Evolutionary conservation across 2,797 vertebrate genomes (phyloP), one percentile per base, ranked within the genome.

Genomic region (Euphonia xanthogaster): DNA sequence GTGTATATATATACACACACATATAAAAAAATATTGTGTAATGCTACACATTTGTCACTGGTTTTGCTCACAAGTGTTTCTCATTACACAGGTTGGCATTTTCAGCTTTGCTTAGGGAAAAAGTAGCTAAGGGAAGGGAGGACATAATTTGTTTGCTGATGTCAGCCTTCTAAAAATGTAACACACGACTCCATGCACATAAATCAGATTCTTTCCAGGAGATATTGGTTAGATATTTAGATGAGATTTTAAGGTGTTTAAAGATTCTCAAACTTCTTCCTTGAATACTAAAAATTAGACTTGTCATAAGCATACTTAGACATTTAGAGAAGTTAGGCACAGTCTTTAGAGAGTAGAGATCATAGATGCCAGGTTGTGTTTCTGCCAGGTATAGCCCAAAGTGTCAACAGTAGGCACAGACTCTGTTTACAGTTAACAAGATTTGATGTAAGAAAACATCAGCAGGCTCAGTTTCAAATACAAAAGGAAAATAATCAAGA

Each of bases 141-240:
- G 6, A 42, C 17, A 6, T 2, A 22, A 17, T 40, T 47, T 22
- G 18, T 24, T 4, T 3, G 5, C 35, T 25, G 31, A 48, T 57
- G 28, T 35, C 51, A 63, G 44, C n/a, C 57, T 77, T 40, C 33
- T 31, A 14, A 45, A 76, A 35, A 22, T 1, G 1, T 6, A 31
- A 15, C 31, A 40, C 0, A 0, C 3, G 6, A 28, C 13, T 45
- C 35, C 23, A 23, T 0, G 0, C 4, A 53, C 14, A 5, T 61
- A 57, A 84, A 74, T 9, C 47, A 73, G 21, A 44, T 47, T 63
- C 28, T 82, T 79, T n/a, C 47, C 37, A 42, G 63, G 31, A 58
- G 8, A 33, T 23, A 18, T 47, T 51, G 50, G 23, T 37, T 55
- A 65, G 31, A 25, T 88, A 44, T 7, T 75, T 54, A 44, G 23